Evolutionary conservation across 2,113 vertebrate genomes (phyloP), one percentile per base, ranked within the genome.

Genomic region (Cyprichromis sp.): DNA sequence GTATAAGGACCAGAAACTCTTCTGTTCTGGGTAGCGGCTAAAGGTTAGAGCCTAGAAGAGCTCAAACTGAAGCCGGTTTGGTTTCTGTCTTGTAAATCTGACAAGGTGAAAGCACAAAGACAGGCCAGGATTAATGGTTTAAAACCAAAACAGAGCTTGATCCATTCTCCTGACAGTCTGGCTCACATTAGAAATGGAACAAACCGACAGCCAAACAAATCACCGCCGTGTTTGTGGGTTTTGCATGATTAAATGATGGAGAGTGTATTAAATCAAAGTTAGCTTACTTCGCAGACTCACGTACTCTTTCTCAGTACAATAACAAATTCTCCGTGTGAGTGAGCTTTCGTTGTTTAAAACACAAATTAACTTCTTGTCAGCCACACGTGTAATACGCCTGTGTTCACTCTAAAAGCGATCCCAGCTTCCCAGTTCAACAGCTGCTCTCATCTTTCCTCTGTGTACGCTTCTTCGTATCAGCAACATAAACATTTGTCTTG

Each of bases 131-230:
- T 93, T 87, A 87, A 92, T 63, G 54, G 86, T 76, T 88, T 63
- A 63, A 86, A 88, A 36, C 8, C 17, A 80, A 71, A 79, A 90
- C 26, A 89, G 90, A 71, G 63, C 84, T 82, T 87, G 86, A 91
- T 94, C 54, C 90, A 89, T 91, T 89, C 54, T 79, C 59, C 85
- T 91, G 91, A 91, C 90, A 90, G 87, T 61, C 84, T 36, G 84
- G 80, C 87, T 84, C 90, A 81, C 80, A 63, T 90, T 81, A 87
- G 63, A 86, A 85, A 82, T 86, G 71, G 53, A 86, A 73, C 63
- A 68, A 80, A 47, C 82, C 86, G 87, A 87, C 90, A 93, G 82
- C 73, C 83, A 87, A 86, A 90, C 89, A 94, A 89, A 91, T 90
- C 88, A 87, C 80, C 59, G 12, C 82, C 54, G 4, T 61, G 86